phyloP scores from a whole-genome alignment of 1,140 invertebrate species.

The Cherax quadricarinatus region DNA sequence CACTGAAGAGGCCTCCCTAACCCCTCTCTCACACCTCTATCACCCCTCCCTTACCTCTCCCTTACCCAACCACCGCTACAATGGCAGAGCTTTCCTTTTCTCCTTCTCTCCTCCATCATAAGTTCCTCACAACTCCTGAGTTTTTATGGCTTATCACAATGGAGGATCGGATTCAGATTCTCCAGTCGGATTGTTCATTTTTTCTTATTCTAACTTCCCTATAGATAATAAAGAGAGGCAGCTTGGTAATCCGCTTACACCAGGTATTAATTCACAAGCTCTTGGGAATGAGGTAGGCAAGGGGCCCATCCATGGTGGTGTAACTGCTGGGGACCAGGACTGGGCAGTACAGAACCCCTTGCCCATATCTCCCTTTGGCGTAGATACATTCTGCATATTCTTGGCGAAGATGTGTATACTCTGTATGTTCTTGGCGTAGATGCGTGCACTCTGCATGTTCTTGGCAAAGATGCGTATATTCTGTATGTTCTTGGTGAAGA shows the following conservation, averaged over 20 bases:
- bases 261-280: slow-evolving; percentile 2
- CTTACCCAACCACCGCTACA: too few species aligned
- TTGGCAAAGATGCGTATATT: too few species aligned
- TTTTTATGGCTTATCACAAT: background rate
- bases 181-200: background rate
- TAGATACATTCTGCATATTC: too few species aligned
- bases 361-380: too few species aligned
- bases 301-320: background rate
- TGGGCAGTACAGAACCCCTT: too few species aligned
- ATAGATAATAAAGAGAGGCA: slow-evolving; percentile 21
- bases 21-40: background rate
- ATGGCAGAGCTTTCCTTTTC: background rate
- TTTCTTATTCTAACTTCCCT: background rate
- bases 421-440: too few species aligned
- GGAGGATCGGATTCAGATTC: slow-evolving; percentile 11
- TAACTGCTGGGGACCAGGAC: background rate
- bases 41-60: background rate
- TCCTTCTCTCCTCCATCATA: slow-evolving; percentile 7
- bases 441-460: too few species aligned
- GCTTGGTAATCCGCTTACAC: slow-evolving; percentile 5
- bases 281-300: background rate
- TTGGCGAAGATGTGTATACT: too few species aligned
- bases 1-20: too few species aligned
- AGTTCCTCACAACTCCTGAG: background rate
- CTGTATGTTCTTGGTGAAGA: too few species aligned